phyloP scores from a whole-genome alignment of 2,797 vertebrate genomes.

The Falco cherrug region DNA sequence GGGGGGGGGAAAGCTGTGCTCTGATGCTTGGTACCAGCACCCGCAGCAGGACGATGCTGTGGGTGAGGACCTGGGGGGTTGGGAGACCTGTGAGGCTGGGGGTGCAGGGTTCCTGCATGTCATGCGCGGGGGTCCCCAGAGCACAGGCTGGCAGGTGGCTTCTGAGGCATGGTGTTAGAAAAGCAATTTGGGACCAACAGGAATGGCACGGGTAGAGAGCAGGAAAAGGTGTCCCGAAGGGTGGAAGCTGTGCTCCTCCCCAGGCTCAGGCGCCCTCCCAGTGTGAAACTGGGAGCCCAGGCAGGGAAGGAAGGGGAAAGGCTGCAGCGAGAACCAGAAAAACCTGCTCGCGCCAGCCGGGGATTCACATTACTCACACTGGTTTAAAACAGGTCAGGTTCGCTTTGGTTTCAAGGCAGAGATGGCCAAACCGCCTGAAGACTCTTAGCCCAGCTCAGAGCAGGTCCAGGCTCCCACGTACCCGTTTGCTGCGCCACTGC shows the following conservation, averaged over 20 bases:
- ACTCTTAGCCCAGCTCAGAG: not conserved
- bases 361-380: slow-evolving; percentile 39
- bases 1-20: not conserved
- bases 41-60: fast-evolving
- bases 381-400: slow-evolving; percentile 37
- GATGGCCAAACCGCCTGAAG: not conserved
- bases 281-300: not conserved
- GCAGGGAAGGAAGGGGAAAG: not conserved
- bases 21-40: not conserved
- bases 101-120: not conserved
- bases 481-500: not conserved
- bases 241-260: not conserved
- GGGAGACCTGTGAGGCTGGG: not conserved
- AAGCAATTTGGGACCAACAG: not conserved
- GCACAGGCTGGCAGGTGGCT: not conserved
- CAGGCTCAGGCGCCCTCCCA: not conserved
- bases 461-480: fast-evolving
- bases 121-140: not conserved
- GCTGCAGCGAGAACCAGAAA: slow-evolving; percentile 50
- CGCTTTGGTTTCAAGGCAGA: slow-evolving; percentile 14
- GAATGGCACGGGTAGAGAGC: not conserved
- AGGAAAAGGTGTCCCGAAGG: slow-evolving; percentile 1
- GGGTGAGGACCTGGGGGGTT: not conserved
- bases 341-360: not conserved
- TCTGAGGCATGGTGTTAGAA: not conserved